Conservation (phyloP, 2,113 vertebrate species). For the Sitta europaea region DNA sequence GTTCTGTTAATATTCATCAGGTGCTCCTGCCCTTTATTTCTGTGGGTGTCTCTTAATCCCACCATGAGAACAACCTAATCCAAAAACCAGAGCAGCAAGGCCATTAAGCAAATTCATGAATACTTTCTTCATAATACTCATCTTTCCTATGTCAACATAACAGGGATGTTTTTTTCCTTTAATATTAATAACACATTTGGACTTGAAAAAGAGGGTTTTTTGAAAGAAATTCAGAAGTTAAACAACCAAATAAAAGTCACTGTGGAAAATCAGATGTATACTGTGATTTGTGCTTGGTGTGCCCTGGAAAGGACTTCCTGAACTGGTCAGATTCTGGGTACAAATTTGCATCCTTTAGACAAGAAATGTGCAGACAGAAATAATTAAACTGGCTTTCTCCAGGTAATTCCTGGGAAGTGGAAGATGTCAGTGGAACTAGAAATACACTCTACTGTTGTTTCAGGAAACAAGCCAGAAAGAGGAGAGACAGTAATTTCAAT, state of each 20-base stretch:
- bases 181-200: constrained; percentile 20
- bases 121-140: background rate
- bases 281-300: background rate
- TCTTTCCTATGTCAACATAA: constrained; percentile 34
- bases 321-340: background rate
- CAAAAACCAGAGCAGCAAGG: background rate
- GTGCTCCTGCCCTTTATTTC: background rate
- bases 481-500: background rate
- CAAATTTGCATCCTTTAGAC: background rate
- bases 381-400: background rate
- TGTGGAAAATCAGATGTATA: background rate
- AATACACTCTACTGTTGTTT: background rate
- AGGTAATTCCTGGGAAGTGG: background rate
- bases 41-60: constrained; percentile 8
- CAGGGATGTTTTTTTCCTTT: background rate
- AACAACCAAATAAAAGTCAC: background rate
- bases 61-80: background rate
- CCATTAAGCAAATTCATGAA: constrained; percentile 50
- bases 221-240: background rate
- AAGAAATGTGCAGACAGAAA: background rate
- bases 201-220: background rate
- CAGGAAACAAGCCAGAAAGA: background rate
- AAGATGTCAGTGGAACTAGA: background rate
- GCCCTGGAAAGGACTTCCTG: background rate
- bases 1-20: constrained; percentile 29